Conservation (phyloP, 2,113 vertebrate genomes). For the Scytalopus superciliaris region DNA sequence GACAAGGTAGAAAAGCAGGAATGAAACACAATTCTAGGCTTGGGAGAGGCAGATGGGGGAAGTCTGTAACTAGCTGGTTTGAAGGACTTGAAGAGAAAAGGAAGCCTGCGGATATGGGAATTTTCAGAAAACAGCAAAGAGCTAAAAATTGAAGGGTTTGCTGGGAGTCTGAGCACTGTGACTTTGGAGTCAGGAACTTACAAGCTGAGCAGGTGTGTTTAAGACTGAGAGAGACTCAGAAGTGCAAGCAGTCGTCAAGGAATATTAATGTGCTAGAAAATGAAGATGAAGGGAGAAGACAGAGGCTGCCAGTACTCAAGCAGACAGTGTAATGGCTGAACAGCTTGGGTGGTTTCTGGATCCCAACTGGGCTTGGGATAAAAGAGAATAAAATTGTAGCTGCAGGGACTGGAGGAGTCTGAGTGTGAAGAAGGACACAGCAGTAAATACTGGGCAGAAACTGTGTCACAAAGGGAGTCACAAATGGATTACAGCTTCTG, state of each 20-base stretch:
- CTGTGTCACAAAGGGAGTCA: not conserved
- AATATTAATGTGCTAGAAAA: not conserved
- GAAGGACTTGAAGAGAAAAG: not conserved
- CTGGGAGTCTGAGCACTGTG: not conserved
- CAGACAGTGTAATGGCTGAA: not conserved
- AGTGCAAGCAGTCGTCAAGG: not conserved
- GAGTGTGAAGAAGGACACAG: not conserved
- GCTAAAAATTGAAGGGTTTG: not conserved
- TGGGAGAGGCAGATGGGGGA: fast-evolving
- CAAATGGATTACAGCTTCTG: not conserved
- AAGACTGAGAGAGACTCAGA: fast-evolving
- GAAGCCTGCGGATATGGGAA: fast-evolving
- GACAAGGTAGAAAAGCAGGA: not conserved
- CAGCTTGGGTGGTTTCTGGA: not conserved
- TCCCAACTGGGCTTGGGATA: not conserved
- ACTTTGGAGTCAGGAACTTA: not conserved
- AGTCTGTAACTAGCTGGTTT: not conserved
- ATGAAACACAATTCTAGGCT: not conserved
- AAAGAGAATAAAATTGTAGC: not conserved
- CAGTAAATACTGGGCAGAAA: not conserved
- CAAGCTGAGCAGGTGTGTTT: not conserved
- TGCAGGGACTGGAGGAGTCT: not conserved
- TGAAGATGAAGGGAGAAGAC: not conserved
- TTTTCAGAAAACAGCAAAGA: not conserved
- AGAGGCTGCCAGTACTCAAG: not conserved